Evolutionary conservation across 2,113 vertebrate genomes (phyloP).

Genomic region (Prionailurus viverrinus): DNA sequence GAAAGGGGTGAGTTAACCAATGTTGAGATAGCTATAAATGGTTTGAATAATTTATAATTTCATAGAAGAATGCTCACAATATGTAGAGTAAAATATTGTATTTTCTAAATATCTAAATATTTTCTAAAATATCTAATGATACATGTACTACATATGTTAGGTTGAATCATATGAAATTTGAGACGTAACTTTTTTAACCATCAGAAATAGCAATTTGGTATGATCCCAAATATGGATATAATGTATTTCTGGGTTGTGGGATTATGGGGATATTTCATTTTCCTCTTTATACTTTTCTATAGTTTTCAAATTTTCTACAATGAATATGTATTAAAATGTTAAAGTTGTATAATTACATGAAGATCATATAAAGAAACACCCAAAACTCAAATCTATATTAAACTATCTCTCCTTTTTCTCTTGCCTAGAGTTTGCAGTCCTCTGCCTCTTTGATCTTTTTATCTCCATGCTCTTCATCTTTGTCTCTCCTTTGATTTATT

Average conservation of each 20-base stretch:
- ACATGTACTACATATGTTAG: neutral
- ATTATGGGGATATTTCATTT: conserved; percentile 9
- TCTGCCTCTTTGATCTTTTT: conserved; percentile 23
- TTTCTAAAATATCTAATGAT: neutral
- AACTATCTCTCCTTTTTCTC: neutral
- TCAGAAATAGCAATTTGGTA: neutral
- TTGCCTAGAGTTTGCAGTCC: neutral
- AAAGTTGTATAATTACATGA: neutral
- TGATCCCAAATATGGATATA: neutral
- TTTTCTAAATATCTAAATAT: too few relatives aligned
- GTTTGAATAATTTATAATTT: conserved; percentile 54
- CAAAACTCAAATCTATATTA: conserved; percentile 1
- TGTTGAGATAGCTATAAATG: neutral
- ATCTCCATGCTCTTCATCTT: neutral
- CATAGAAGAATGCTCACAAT: neutral
- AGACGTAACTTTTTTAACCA: neutral
- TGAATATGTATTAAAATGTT: conserved; percentile 36
- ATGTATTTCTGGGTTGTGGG: neutral
- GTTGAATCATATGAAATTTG: conserved; percentile 12
- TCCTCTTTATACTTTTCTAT: neutral
- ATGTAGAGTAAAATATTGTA: neutral
- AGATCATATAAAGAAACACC: neutral
- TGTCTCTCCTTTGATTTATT: neutral
- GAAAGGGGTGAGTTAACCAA: neutral
- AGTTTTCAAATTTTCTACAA: conserved; percentile 38